Base-by-base conservation (phyloP, 2,888 invertebrate species). In the Asteroscopus sphinx region DNA sequence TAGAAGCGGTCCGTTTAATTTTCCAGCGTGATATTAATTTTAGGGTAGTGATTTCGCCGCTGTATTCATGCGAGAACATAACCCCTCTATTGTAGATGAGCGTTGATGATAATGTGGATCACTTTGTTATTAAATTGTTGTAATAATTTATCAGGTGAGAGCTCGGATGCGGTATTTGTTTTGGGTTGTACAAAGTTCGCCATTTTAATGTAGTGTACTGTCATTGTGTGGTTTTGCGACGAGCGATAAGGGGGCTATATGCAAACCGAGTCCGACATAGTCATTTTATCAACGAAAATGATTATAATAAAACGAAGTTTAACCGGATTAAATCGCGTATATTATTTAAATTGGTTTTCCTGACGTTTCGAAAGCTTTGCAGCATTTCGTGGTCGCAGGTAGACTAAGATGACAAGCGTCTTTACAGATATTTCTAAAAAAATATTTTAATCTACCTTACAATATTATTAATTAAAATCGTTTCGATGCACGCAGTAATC, bases 11-110 rank as follows among this genome's bases (percentile, higher is more conserved):
- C 81, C 76, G 75, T 89, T 91, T 87, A 87, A 91, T 88, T 91
- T 88, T 72, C 84, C 84, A 79, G 88, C 73, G 79, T 89, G 69
- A 85, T 89, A 87, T 88, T 87, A 87, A 88, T 89, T 88, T 86
- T 76, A 83, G 90, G 89, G 87, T 86, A 83, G 85, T 80, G 86
- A 87, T 87, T 87, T 81, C 78, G 80, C 73, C 74, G 81, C 69
- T 73, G 45, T 76, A 80, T 82, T 86, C 83, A 81, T 77, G 79
- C 79, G 77, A 79, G 77, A 76, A 81, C 79, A n/a, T n/a, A 72
- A 51, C 71, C 83, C 84, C 80, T 76, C 81, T 69, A 70, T 73
- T 78, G 76, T 79, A 70, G 73, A 73, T 70, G 76, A 73, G 79
- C 83, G 87, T 80, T 81, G 81, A 79, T 81, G 80, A 81, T 90